phyloP scores from a whole-genome alignment of 1,140 invertebrate genomes.

The Agrypnia vestita region DNA sequence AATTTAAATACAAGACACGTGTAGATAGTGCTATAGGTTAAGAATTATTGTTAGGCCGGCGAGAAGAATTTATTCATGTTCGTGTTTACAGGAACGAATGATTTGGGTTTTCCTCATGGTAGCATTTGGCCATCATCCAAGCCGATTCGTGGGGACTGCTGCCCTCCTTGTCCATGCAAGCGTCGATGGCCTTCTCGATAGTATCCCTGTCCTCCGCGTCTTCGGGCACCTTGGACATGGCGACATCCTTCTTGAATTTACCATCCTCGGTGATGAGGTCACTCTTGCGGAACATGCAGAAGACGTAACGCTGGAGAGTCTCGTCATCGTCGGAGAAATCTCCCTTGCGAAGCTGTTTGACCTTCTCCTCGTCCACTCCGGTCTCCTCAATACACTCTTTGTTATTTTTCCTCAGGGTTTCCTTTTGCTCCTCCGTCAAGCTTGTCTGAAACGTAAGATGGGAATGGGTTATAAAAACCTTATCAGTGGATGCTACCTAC shows the following conservation, averaged over 20 bases:
- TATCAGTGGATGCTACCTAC: too few relatives aligned
- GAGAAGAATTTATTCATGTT: too few relatives aligned
- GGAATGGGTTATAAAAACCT: too few relatives aligned
- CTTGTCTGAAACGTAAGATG: too few relatives aligned
- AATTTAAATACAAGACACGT: too few relatives aligned
- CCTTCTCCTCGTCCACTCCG: slow-evolving; percentile 53
- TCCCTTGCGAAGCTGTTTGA: slow-evolving; percentile 60
- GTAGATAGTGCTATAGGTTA: too few relatives aligned
- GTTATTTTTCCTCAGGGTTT: slow-evolving; percentile 24
- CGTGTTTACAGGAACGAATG: slow-evolving; percentile 33
- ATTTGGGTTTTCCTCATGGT: slow-evolving; percentile 58
- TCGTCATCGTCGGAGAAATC: slow-evolving; percentile 61
- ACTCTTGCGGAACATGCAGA: slow-evolving; percentile 62
- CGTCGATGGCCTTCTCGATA: slow-evolving; percentile 58
- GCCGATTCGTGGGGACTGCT: slow-evolving; percentile 62
- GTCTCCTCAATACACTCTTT: slow-evolving; percentile 48
- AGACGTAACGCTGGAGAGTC: slow-evolving; percentile 55
- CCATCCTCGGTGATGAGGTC: slow-evolving; percentile 63
- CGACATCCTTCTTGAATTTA: slow-evolving; percentile 60
- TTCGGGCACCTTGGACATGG: slow-evolving; percentile 58
- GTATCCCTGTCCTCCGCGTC: slow-evolving; percentile 53
- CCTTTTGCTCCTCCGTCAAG: background rate
- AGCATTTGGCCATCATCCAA: slow-evolving; percentile 62
- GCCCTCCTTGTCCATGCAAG: slow-evolving; percentile 61
- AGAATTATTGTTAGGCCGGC: too few relatives aligned